These are phyloP conservation scores for Sylvia atricapilla DNA, from an alignment of 2,113 vertebrate species.

Conservation along the genomic window DNA sequence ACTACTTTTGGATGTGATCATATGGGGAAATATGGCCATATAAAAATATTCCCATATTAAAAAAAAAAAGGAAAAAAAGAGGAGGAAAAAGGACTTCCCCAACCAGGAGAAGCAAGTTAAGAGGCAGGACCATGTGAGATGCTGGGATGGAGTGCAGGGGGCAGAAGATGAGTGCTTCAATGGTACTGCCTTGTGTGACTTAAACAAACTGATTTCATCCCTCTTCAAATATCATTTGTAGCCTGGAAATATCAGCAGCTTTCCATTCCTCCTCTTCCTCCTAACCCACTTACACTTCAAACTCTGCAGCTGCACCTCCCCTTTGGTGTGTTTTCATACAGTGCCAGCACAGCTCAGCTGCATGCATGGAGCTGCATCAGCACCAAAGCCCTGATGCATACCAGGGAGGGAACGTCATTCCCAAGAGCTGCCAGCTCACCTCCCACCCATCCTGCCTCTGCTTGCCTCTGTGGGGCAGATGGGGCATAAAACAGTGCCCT, in stretches of 20 bases:
- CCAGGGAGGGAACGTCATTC: rapidly evolving
- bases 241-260: background rate
- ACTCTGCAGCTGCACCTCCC: background rate
- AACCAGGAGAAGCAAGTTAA: background rate
- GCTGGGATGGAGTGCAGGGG: background rate
- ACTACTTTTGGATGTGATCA: background rate
- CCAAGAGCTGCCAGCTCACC: background rate
- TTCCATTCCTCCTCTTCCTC: background rate
- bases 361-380: rapidly evolving
- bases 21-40: background rate
- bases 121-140: background rate
- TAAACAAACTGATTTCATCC: background rate
- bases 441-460: rapidly evolving
- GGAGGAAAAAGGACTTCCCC: background rate
- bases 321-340: background rate
- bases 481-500: rapidly evolving
- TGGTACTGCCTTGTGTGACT: background rate
- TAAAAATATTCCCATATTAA: background rate
- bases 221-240: background rate
- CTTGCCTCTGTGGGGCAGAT: background rate
- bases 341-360: rapidly evolving
- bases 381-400: background rate
- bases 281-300: background rate
- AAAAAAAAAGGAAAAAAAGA: background rate
- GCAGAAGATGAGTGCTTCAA: background rate